Conservation (phyloP, 1,140 invertebrate species). For the Psilanteris sp. region DNA sequence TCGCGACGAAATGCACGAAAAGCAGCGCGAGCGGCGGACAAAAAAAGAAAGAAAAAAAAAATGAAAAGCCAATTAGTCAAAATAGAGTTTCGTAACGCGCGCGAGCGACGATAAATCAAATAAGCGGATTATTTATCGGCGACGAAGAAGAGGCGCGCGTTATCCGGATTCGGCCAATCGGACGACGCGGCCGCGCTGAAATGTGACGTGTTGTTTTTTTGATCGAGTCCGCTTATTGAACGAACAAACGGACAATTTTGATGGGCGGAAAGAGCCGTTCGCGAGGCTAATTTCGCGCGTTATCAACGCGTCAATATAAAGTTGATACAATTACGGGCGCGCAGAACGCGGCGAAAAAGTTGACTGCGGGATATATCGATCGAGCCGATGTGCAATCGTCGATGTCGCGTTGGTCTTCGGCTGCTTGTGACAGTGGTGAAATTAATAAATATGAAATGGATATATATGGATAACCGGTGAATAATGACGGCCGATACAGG, state of each 20-base stretch:
- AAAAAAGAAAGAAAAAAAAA: no score
- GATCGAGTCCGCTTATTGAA: no score
- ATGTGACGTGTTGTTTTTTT: no score
- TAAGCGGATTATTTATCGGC: slow-evolving; percentile 9
- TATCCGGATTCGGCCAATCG: no score
- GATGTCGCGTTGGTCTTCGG: slow-evolving; percentile 33
- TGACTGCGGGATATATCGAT: slow-evolving; percentile 13
- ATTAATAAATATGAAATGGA: slow-evolving; percentile 74
- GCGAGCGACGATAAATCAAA: slow-evolving; percentile 14
- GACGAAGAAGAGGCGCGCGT: not conserved
- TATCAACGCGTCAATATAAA: slow-evolving; percentile 15
- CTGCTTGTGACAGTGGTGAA: slow-evolving; percentile 59
- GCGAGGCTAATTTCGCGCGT: slow-evolving; percentile 5
- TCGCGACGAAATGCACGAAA: no score
- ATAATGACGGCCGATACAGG: slow-evolving; percentile 69
- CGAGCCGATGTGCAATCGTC: slow-evolving; percentile 19
- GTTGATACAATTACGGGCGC: slow-evolving; percentile 15
- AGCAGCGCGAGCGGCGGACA: no score
- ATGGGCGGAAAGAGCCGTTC: slow-evolving; percentile 2
- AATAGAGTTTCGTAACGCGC: slow-evolving; percentile 29
- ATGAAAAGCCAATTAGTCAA: slow-evolving; percentile 47
- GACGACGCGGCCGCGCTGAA: no score
- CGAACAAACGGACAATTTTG: slow-evolving; percentile 1
- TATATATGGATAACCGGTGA: slow-evolving; percentile 65
- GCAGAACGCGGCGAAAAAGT: slow-evolving; percentile 15